Conservation (phyloP, 1,140 invertebrate species). For the Zaprionus tsacasi region DNA sequence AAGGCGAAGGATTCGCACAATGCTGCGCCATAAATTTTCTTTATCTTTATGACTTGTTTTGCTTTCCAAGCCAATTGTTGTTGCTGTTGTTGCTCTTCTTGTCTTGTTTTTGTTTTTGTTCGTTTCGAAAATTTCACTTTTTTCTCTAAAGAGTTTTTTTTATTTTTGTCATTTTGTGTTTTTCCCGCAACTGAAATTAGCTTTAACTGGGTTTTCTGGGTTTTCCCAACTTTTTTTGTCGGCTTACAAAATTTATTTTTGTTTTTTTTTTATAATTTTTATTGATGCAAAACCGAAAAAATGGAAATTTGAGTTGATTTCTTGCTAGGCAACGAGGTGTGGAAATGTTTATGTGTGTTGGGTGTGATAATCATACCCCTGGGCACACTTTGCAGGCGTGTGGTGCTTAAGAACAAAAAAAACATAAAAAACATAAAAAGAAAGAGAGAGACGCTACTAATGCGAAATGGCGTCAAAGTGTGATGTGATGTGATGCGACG, state of each 20-base stretch:
- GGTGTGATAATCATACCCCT: slow-evolving; percentile 40
- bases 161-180: slow-evolving; percentile 55
- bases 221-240: slow-evolving; percentile 10
- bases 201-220: slow-evolving; percentile 20
- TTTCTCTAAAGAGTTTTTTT: slow-evolving; percentile 18
- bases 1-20: slow-evolving; percentile 54
- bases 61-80: slow-evolving; percentile 18
- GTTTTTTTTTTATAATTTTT: slow-evolving; percentile 34
- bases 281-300: slow-evolving; percentile 1
- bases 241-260: slow-evolving; percentile 45
- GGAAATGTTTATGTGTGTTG: slow-evolving; percentile 45
- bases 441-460: background rate
- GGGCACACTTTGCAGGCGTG: slow-evolving; percentile 28
- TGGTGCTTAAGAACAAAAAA: slow-evolving; percentile 19
- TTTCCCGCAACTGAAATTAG: slow-evolving; percentile 39
- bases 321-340: slow-evolving; percentile 45
- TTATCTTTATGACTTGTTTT: slow-evolving; percentile 83
- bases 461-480: background rate
- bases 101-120: slow-evolving; percentile 26
- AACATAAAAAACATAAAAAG: slow-evolving; percentile 19
- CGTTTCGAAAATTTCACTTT: slow-evolving; percentile 53
- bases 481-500: slow-evolving; percentile 12
- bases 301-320: slow-evolving; percentile 63
- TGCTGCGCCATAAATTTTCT: slow-evolving; percentile 76
- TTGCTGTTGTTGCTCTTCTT: slow-evolving; percentile 10